These are phyloP conservation scores for Plectropomus leopardus DNA, from an alignment of 2,113 vertebrate genomes.

Conservation along the genomic window DNA sequence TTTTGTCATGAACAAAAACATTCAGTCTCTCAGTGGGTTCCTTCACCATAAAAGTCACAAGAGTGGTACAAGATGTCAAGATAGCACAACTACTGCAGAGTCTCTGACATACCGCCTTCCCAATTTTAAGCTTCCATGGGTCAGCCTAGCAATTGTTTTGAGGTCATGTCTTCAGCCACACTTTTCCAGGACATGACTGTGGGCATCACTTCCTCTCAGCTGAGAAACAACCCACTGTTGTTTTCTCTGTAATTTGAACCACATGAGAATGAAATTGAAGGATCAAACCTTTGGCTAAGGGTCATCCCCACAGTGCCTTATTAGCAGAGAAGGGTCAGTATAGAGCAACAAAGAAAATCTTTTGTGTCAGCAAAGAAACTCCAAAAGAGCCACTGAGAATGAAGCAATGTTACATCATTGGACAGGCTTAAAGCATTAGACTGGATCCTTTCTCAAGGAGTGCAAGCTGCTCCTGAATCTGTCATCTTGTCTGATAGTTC, in stretches of 20 bases:
- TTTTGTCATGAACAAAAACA: constrained; percentile 29
- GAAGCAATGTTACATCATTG: constrained; percentile 26
- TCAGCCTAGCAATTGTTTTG: constrained; percentile 43
- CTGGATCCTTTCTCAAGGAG: not conserved
- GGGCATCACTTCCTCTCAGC: constrained; percentile 40
- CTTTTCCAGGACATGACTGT: constrained; percentile 32
- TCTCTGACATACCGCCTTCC: constrained; percentile 20
- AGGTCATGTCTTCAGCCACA: constrained; percentile 46
- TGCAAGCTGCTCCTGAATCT: constrained; percentile 3
- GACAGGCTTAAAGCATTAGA: constrained; percentile 6
- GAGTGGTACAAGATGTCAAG: constrained; percentile 32
- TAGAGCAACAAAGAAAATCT: constrained; percentile 46
- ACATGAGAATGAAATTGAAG: constrained; percentile 52
- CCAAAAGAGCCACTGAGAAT: constrained; percentile 13
- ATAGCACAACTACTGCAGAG: constrained; percentile 30
- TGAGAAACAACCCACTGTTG: constrained; percentile 38
- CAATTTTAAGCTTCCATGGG: constrained; percentile 42
- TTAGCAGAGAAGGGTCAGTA: constrained; percentile 49
- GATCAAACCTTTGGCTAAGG: constrained; percentile 29
- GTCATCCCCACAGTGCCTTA: constrained; percentile 56
- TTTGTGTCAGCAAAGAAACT: constrained; percentile 29
- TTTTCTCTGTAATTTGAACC: constrained; percentile 65
- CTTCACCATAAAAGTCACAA: not conserved
- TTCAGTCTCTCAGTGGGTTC: not conserved
- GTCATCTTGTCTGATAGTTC: not conserved